A percentile compares a stretch with the other conserved stretches of the same genome.
Conservation (phyloP, 2,888 invertebrate genomes). For the Drosophila gaucha region DNA sequence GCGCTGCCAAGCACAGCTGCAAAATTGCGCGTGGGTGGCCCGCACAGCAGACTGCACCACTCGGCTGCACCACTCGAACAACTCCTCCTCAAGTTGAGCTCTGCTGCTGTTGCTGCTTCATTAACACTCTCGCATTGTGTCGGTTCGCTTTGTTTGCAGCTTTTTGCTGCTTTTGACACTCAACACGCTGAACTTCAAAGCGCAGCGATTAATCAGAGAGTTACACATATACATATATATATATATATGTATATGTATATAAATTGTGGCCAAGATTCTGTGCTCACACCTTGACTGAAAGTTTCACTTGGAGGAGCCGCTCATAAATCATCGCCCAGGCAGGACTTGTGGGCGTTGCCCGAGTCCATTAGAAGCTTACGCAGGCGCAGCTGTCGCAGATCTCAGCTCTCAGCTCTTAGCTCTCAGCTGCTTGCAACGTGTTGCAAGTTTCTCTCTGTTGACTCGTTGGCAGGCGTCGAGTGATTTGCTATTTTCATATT, state of each 20-base stretch:
- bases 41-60: neutral
- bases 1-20: slow-evolving; percentile 27
- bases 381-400: slow-evolving; percentile 63
- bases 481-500: slow-evolving; percentile 62
- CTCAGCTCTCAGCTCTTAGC: slow-evolving; percentile 4
- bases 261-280: slow-evolving; percentile 41
- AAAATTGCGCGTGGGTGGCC: slow-evolving; percentile 31
- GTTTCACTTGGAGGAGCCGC: slow-evolving; percentile 50
- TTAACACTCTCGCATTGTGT: slow-evolving; percentile 51
- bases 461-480: slow-evolving; percentile 65
- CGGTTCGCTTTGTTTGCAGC: slow-evolving; percentile 45
- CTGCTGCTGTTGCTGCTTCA: slow-evolving; percentile 41
- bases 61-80: slow-evolving; percentile 2
- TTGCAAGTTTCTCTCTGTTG: slow-evolving; percentile 38
- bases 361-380: slow-evolving; percentile 78
- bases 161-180: slow-evolving; percentile 59
- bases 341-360: slow-evolving; percentile 69
- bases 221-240: neutral
- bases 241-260: slow-evolving; percentile 52
- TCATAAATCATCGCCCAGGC: slow-evolving; percentile 71
- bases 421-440: slow-evolving; percentile 3
- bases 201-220: slow-evolving; percentile 54
- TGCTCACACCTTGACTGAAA: slow-evolving; percentile 43
- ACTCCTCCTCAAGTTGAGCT: slow-evolving; percentile 3
- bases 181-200: slow-evolving; percentile 62